Evolutionary conservation across 2,113 vertebrate genomes (phyloP), one percentile per base, ranked within the genome.

Genomic region (Apaloderma vittatum): DNA sequence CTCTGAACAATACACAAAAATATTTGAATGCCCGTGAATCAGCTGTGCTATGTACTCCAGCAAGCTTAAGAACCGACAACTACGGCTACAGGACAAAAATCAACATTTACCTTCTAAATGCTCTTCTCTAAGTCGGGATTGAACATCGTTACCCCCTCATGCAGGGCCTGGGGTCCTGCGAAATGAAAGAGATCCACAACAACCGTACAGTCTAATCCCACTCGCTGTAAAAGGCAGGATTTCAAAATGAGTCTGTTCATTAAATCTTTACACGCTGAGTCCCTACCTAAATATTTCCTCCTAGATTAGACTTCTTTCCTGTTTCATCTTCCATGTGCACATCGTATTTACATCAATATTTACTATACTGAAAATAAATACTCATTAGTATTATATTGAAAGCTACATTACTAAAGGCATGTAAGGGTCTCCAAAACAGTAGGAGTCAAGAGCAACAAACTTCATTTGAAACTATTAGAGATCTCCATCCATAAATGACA

Each of bases 151-250:
- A 17, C 22, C 19, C 17, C 37, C 4, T 52, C 3, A 15, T 11
- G 13, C 15, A 36, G 37, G 11, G 37, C 30, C 22, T 32, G 29
- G 16, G 16, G 18, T 52, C 46, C 78, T 19, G 20, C n/a, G 18
- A 23, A 20, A 59, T 1, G 8, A 12, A 54, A n/a, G 4, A 4
- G 26, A 32, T 52, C 66, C 30, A 4, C 55, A 16, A 17, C 36
- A n/a, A 5, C 27, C 2, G 1, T 3, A 20, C 9, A 6, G 22
- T 2, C 22, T 16, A 1, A 45, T 6, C 45, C 40, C 70, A 11
- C 9, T 7, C 8, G 20, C 11, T 81, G 36, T 9, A 46, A 40
- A 46, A 75, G 14, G 11, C 59, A 32, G 3, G 0, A 36, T 9
- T 27, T 34, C 54, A 15, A 30, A 71, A 6, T 7, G 27, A 70